Evolutionary conservation across 2,888 invertebrate genomes (phyloP).

Genomic region (Pandemis heparana): DNA sequence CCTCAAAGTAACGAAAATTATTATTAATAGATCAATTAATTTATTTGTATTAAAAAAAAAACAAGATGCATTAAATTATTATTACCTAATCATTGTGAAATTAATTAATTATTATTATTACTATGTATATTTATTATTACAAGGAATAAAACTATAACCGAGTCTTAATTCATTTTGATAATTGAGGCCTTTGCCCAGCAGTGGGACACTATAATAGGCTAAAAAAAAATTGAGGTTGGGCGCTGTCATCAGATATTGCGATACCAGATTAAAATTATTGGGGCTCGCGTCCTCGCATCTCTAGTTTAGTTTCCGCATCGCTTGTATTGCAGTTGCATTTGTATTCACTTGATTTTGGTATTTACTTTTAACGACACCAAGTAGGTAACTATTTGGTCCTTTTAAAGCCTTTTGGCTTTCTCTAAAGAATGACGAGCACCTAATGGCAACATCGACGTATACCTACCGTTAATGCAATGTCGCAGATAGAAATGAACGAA

Average conservation of each 20-base stretch:
- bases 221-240: not conserved
- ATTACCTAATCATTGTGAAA: too few species aligned
- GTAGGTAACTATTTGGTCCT: not conserved
- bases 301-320: not conserved
- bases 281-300: not conserved
- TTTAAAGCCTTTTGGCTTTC: constrained; percentile 1
- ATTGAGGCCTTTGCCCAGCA: not conserved
- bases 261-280: constrained; percentile 3
- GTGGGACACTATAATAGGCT: too few species aligned
- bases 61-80: too few species aligned
- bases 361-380: not conserved
- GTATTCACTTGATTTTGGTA: not conserved
- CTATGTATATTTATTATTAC: too few species aligned
- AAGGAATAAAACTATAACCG: constrained; percentile 11
- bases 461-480: constrained; percentile 65
- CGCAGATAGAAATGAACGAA: constrained; percentile 77
- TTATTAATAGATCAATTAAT: too few species aligned
- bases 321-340: not conserved
- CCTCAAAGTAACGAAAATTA: too few species aligned
- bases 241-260: not conserved
- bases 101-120: too few species aligned
- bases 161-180: constrained; percentile 6
- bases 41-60: too few species aligned
- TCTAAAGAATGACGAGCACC: constrained; percentile 2
- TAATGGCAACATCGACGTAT: constrained; percentile 25